A percentile compares a stretch with the other conserved stretches of the same genome.
Evolutionary conservation across 2,888 invertebrate genomes (phyloP).

Genomic region (Tillus elongatus): DNA sequence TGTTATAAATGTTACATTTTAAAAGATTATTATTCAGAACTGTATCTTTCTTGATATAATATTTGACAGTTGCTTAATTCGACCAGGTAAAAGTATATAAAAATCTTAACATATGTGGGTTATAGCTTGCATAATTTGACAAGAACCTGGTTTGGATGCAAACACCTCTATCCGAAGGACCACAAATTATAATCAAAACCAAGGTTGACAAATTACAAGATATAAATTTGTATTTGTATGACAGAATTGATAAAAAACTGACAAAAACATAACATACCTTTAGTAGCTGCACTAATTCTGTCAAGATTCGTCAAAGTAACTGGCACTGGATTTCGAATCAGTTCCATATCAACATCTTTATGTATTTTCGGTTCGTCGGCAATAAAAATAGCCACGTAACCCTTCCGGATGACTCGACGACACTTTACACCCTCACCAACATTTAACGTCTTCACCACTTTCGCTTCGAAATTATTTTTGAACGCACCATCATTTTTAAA

Average conservation of each 20-base stretch:
- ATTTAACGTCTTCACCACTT: slow-evolving; percentile 33
- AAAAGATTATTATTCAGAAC: too few species aligned
- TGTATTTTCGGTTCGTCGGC: slow-evolving; percentile 17
- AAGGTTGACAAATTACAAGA: too few species aligned
- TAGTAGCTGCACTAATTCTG: slow-evolving; percentile 38
- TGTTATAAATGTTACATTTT: too few species aligned
- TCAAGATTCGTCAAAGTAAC: slow-evolving; percentile 42
- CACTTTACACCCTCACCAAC: slow-evolving; percentile 39
- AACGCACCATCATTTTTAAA: slow-evolving; percentile 34
- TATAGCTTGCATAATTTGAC: too few species aligned
- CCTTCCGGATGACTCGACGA: slow-evolving; percentile 35
- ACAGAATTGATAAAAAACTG: neutral
- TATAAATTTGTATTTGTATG: too few species aligned
- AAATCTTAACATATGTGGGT: too few species aligned
- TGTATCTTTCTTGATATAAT: too few species aligned
- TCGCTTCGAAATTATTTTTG: slow-evolving; percentile 31
- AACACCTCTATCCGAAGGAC: too few species aligned
- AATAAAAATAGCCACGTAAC: slow-evolving; percentile 40
- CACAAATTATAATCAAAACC: too few species aligned
- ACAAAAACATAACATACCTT: slow-evolving; percentile 33
- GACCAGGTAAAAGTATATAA: too few species aligned
- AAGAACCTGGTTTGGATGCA: too few species aligned
- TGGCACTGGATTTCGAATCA: slow-evolving; percentile 38
- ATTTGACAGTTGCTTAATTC: too few species aligned
- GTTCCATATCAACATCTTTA: slow-evolving; percentile 29